These are phyloP conservation scores for Aplysina aerophoba DNA, from an alignment of 37 sponge, comb jelly and placozoan species.

Conservation along the genomic window DNA sequence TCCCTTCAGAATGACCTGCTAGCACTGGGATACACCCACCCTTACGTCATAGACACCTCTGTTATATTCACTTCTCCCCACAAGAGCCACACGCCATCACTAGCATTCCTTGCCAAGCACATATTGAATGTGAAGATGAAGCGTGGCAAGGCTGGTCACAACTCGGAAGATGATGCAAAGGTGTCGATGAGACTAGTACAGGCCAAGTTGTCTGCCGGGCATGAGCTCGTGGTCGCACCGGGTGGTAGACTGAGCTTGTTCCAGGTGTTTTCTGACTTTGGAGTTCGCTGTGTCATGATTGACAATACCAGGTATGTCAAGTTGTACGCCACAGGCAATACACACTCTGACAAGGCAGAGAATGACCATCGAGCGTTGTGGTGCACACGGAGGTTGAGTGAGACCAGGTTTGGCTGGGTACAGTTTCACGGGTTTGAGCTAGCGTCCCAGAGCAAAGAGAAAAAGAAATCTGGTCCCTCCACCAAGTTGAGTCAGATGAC, in stretches of 20 bases:
- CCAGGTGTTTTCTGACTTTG: constrained; percentile 23
- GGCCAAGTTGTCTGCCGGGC: constrained; percentile 67
- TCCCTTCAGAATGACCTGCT: constrained; percentile 96
- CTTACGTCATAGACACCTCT: constrained; percentile 83
- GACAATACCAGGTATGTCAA: constrained; percentile 51
- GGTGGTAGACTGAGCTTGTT: constrained; percentile 33
- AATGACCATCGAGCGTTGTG: constrained; percentile 51
- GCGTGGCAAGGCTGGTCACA: constrained; percentile 69
- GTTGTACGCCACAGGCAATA: constrained; percentile 24
- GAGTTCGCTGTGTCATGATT: constrained; percentile 39
- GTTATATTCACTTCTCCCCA: constrained; percentile 55
- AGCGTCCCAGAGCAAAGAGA: neutral
- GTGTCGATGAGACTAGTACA: constrained; percentile 88
- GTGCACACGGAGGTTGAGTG: constrained; percentile 1
- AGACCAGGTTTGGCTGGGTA: constrained; percentile 49
- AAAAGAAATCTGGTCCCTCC: neutral
- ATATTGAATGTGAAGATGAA: constrained; percentile 67
- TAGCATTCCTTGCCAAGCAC: constrained; percentile 68
- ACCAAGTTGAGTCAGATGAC: neutral
- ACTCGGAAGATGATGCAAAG: constrained; percentile 85
- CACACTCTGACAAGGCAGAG: neutral
- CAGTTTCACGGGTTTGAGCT: constrained; percentile 47
- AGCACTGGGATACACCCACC: constrained; percentile 75
- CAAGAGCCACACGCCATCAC: constrained; percentile 56
- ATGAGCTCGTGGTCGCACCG: constrained; percentile 32